A percentile compares a stretch with the other conserved stretches of the same genome.
Conservation (phyloP, 2,888 invertebrate genomes). For the Caenorhabditis macrosperma region DNA sequence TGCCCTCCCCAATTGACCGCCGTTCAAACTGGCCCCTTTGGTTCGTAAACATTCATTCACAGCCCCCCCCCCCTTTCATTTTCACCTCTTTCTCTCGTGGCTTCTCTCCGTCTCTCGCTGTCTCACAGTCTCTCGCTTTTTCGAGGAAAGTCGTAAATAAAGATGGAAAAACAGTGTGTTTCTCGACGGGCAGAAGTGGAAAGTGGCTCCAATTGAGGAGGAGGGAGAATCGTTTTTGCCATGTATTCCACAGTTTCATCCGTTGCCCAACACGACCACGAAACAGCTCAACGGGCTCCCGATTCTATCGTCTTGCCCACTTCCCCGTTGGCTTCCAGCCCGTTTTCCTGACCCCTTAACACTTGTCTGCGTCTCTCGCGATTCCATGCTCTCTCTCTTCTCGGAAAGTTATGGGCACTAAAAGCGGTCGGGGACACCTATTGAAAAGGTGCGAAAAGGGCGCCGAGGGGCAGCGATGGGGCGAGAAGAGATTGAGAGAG, state of each 20-base stretch:
- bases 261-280: too few species aligned
- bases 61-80: too few species aligned
- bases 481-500: too few species aligned
- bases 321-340: too few species aligned
- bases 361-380: background rate
- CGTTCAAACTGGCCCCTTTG: too few species aligned
- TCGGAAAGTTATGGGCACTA: constrained; percentile 1
- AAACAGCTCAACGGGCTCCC: too few species aligned
- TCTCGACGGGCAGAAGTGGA: too few species aligned
- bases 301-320: too few species aligned
- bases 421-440: background rate
- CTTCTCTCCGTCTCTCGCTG: background rate
- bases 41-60: background rate
- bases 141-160: background rate
- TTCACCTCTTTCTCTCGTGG: background rate
- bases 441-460: background rate
- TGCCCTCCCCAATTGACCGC: background rate
- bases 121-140: background rate
- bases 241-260: too few species aligned
- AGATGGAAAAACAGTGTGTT: background rate
- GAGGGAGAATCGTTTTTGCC: too few species aligned
- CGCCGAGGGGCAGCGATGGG: too few species aligned
- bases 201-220: too few species aligned
- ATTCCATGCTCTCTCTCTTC: background rate
- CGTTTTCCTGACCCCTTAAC: background rate